Percentiles rank a stretch among this genome's conserved stretches.
Conservation (phyloP, 2,797 vertebrate genomes). For the Hoplostethus atlanticus region DNA sequence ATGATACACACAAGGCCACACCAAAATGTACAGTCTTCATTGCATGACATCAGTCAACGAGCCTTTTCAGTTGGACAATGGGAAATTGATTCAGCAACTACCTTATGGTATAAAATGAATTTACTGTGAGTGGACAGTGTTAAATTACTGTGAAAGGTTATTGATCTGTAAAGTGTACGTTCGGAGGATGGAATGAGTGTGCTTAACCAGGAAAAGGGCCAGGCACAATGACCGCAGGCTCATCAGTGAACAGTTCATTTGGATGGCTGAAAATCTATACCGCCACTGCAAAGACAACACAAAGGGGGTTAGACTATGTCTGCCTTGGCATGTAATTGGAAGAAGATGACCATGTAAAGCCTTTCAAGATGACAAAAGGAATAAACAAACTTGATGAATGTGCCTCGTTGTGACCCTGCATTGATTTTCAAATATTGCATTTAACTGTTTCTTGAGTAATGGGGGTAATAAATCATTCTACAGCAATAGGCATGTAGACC, state of each 20-base stretch:
- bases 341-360: constrained; percentile 61
- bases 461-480: constrained; percentile 59
- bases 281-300: constrained; percentile 48
- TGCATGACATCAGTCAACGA: constrained; percentile 33
- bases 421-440: constrained; percentile 73
- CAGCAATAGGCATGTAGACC: constrained; percentile 24
- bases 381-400: constrained; percentile 82
- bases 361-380: constrained; percentile 46
- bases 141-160: constrained; percentile 76
- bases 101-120: constrained; percentile 36
- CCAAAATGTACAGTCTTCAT: neutral
- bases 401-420: constrained; percentile 61
- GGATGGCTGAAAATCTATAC: constrained; percentile 77
- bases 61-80: constrained; percentile 26
- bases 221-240: constrained; percentile 62
- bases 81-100: constrained; percentile 43
- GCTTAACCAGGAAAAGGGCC: constrained; percentile 31
- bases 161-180: constrained; percentile 78
- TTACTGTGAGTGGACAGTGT: constrained; percentile 49
- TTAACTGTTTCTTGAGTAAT: constrained; percentile 62
- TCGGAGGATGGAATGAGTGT: constrained; percentile 49
- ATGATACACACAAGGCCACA: constrained; percentile 16
- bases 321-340: constrained; percentile 68
- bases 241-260: constrained; percentile 62
- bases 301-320: constrained; percentile 29